Percentiles rank a stretch among this genome's conserved stretches.
Evolutionary conservation across 2,888 invertebrate species (phyloP).

Genomic region (Agrochola litura): DNA sequence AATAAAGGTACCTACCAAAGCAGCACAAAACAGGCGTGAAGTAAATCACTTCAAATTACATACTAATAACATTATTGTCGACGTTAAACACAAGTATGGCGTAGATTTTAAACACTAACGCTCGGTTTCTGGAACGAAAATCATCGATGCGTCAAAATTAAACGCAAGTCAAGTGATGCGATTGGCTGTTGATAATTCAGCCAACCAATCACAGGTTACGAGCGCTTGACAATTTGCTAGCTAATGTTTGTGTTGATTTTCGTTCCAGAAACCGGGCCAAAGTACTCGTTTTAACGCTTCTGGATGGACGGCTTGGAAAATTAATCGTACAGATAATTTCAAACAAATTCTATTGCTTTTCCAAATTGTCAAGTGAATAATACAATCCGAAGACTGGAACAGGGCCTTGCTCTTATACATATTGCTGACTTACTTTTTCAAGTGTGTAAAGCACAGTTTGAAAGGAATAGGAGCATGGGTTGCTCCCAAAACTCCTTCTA

Average conservation of each 20-base stretch:
- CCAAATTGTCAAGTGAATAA: background rate
- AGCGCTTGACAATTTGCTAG: background rate
- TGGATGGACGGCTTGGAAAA: background rate
- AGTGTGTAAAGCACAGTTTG: constrained; percentile 61
- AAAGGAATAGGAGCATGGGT: constrained; percentile 93
- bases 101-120: background rate
- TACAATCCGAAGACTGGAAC: no score
- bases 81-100: background rate
- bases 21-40: constrained; percentile 38
- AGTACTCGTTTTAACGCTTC: no score
- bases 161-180: background rate
- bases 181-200: background rate
- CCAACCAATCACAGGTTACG: background rate
- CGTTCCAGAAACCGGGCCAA: background rate
- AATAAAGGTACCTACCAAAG: constrained; percentile 46
- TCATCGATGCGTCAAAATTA: background rate
- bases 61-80: constrained; percentile 8
- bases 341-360: background rate
- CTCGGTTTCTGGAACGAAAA: background rate
- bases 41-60: constrained; percentile 24
- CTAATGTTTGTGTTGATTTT: background rate
- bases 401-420: background rate
- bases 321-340: background rate
- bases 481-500: constrained; percentile 93
- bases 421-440: constrained; percentile 22